Conservation (phyloP, 2,888 invertebrate species). For the Catocala nupta region DNA sequence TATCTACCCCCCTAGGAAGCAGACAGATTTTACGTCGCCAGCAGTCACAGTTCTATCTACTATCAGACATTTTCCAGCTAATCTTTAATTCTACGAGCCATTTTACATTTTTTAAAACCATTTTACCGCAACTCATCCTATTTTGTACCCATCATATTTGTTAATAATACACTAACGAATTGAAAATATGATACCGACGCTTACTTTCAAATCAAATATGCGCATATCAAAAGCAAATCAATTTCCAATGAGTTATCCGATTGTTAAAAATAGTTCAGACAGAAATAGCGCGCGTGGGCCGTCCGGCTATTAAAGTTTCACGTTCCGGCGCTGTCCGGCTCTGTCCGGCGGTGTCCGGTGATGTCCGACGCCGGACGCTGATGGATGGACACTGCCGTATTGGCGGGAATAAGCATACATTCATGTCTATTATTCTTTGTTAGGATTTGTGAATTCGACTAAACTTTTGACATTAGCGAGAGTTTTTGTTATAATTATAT, state of each 20-base stretch:
- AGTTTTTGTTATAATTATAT: not conserved
- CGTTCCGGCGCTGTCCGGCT: constrained; percentile 27
- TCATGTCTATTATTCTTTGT: not conserved
- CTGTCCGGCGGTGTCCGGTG: constrained; percentile 51
- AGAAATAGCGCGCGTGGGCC: constrained; percentile 36
- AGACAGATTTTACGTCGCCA: no score
- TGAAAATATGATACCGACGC: not conserved
- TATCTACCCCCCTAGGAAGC: no score
- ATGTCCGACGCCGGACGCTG: constrained; percentile 46
- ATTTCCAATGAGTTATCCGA: constrained; percentile 23
- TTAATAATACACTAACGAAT: no score
- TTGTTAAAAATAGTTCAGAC: constrained; percentile 40
- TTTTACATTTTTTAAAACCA: no score
- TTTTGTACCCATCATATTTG: no score
- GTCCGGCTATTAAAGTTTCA: constrained; percentile 46
- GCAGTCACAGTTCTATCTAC: no score
- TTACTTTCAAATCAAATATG: constrained; percentile 20
- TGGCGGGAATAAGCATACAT: constrained; percentile 3
- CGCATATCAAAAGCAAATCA: constrained; percentile 23
- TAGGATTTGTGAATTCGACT: not conserved
- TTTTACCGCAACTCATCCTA: no score
- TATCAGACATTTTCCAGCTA: no score
- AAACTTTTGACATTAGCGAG: not conserved
- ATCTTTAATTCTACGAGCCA: no score
- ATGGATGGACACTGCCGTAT: constrained; percentile 14